phyloP scores from a whole-genome alignment of 1,140 invertebrate species.

The Papilio polyxenes region DNA sequence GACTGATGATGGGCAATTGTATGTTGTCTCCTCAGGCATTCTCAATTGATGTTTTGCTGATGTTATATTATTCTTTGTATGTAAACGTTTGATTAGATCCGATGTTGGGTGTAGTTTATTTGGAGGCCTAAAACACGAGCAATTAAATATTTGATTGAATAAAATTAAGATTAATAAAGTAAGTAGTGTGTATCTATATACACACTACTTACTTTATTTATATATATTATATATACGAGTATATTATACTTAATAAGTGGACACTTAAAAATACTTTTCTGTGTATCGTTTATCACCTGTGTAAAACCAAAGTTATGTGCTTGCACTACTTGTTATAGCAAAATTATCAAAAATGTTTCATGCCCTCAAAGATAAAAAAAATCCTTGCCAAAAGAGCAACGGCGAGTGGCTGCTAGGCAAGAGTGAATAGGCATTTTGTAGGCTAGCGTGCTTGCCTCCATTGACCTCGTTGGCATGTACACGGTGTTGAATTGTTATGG shows the following conservation, averaged over 20 bases:
- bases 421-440: constrained; percentile 34
- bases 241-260: too few relatives aligned
- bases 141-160: too few relatives aligned
- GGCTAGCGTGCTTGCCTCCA: constrained; percentile 2
- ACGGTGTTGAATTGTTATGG: background rate
- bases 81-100: background rate
- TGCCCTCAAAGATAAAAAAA: background rate
- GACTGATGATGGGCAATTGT: constrained; percentile 15
- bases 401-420: constrained; percentile 13
- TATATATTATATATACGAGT: too few relatives aligned
- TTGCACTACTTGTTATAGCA: background rate
- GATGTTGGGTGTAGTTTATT: background rate
- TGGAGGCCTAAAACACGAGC: too few relatives aligned
- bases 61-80: background rate
- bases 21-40: background rate
- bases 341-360: background rate
- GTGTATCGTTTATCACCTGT: background rate
- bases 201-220: too few relatives aligned
- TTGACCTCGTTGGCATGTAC: constrained; percentile 33
- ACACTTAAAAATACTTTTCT: background rate
- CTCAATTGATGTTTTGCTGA: background rate
- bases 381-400: constrained; percentile 20
- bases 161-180: too few relatives aligned
- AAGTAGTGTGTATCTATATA: too few relatives aligned
- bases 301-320: too few relatives aligned